Base-by-base conservation (phyloP, 2,888 invertebrate species). In the Hedya salicella region DNA sequence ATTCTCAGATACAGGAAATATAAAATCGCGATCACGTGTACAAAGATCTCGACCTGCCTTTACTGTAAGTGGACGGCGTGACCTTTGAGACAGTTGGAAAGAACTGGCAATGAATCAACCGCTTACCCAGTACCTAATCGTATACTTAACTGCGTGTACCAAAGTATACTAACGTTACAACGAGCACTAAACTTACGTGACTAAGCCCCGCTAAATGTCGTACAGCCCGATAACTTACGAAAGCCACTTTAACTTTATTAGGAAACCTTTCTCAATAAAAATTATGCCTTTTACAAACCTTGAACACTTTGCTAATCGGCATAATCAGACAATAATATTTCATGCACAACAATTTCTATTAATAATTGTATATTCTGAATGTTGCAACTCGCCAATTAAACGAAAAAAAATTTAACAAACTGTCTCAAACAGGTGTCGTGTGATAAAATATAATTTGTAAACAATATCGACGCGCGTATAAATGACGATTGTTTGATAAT, bases 251-350 rank as follows among this genome's bases (percentile, higher is more conserved):
- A 68, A 66, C 73, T 77, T 76, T 76, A 77, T 71, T 70, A 68
- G 71, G 73, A 74, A 73, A 71, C 71, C 75, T 81, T 81, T 79
- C 80, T 70, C 74, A 81, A 79, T 75, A 74, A 76, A 73, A 74
- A 74, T 75, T 71, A 69, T 69, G 69, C 73, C 73, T 78, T 76
- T 75, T 75, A 73, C 75, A 79, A 65, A 80, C 82, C 79, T 81
- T 82, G 80, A 81, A 73, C 74, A 73, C 62, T 63, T 67, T 65
- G 67, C 64, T 69, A 68, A 68, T 64, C 54, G 53, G 11, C 14
- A 67, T 69, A 68, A 70, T 68, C 57, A 63, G 56, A 59, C 53
- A 57, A 59, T 66, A 67, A 65, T 53, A 61, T 69, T 67, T 69
- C 66, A 62, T 54, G 67, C 59, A 70, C 63, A 67, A 61, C 66